These are phyloP conservation scores for Caenorhabditis sp. DNA, from an alignment of 2,888 invertebrate genomes.

Conservation along the genomic window DNA sequence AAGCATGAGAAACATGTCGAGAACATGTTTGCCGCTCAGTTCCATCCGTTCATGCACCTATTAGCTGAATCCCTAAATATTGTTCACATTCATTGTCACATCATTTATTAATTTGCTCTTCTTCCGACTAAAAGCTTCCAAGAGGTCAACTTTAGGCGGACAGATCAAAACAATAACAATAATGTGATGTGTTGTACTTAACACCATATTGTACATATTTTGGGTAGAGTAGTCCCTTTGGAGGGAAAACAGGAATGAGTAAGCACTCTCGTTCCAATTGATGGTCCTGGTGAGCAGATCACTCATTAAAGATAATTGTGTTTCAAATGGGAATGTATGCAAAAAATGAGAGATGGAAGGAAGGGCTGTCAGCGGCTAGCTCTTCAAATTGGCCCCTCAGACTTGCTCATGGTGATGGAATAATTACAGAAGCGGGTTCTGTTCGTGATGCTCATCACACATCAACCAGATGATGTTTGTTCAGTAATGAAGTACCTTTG, in stretches of 20 bases:
- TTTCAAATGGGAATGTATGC: slow-evolving; percentile 20
- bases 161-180: slow-evolving; percentile 56
- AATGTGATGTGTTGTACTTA: slow-evolving; percentile 14
- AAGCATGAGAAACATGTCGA: neutral
- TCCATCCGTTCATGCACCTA: slow-evolving; percentile 54
- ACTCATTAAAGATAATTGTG: slow-evolving; percentile 57
- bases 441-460: slow-evolving; percentile 42
- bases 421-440: slow-evolving; percentile 40
- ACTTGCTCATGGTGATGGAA: slow-evolving; percentile 39
- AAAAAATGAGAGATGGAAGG: too few relatives aligned
- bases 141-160: slow-evolving; percentile 50
- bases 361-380: slow-evolving; percentile 23
- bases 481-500: slow-evolving; percentile 63
- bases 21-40: slow-evolving; percentile 22
- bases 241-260: neutral
- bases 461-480: slow-evolving; percentile 56
- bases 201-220: slow-evolving; percentile 41
- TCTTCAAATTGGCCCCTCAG: neutral
- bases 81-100: slow-evolving; percentile 57
- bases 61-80: slow-evolving; percentile 62
- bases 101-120: slow-evolving; percentile 48
- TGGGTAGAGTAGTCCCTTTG: neutral
- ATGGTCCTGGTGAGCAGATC: slow-evolving; percentile 15
- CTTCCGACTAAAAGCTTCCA: slow-evolving; percentile 50
- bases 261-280: slow-evolving; percentile 24